Base-by-base conservation (phyloP, 1,140 invertebrate genomes). In the Sminthurinus signatus region DNA sequence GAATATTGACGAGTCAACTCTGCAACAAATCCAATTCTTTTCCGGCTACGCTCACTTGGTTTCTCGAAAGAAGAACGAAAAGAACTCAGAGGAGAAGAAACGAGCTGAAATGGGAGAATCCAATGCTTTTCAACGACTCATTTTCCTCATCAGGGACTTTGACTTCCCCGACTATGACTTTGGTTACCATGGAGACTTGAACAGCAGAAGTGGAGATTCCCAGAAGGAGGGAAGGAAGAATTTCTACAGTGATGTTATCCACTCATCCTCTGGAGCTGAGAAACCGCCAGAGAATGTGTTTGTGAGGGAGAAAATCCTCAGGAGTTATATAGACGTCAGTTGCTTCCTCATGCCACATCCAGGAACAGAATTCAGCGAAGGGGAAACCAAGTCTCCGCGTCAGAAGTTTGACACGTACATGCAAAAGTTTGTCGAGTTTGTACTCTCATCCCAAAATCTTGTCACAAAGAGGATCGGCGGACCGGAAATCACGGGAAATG, bases 321-420 rank as follows among this genome's bases (percentile, higher is more conserved):
- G 19, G n/a, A 52, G 23, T 32, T 61, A 50, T 46, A 19, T 32
- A 8, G 50, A 61, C 1, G 44, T 61, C 1, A 46, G 46, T 0
- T 19, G 31, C 29, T 61, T 32, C 21, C 27, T 54, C 19, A 28
- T 61, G 60, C 60, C 60, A 25, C 23, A 61, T n/a, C 60, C 60
- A 1, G 60, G 31, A 4, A 52, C 48, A n/a, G 36, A 21, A 12
- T 29, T 61, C 1, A 25, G 19, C 10, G 5, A 36, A n/a, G n/a
- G 25, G 2, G 14, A 52, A n/a, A 14, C 31, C 5, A 28, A 61
- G 2, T 39, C 25, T 21, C 28, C 52, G 27, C 42, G 31, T 23
- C 23, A 50, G 29, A 28, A 61, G 15, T 61, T 61, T 28, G 50
- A 23, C 0, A 23, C 28, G 12, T 19, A 52, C 17, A 19, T 54